Evolutionary conservation across 2,888 invertebrate genomes (phyloP), one percentile per base, ranked within the genome.

Genomic region (Ectemnius cavifrons): DNA sequence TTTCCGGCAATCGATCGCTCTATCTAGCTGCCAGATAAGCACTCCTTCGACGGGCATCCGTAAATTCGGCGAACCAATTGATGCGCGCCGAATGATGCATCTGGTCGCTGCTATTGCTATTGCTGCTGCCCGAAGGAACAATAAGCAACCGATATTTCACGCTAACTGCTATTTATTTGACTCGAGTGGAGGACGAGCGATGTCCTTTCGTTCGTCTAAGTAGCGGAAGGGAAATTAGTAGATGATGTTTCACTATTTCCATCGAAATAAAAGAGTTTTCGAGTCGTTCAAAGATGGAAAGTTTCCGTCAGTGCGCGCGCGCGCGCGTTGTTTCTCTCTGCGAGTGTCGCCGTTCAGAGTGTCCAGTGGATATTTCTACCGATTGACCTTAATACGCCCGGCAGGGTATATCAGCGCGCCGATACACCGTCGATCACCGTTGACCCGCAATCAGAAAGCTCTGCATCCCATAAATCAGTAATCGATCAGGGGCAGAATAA

Each of bases 351-450:
- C n/a, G n/a, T n/a, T n/a, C n/a, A n/a, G n/a, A n/a, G n/a, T 20
- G 2, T 2, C 2, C 37, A 46, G 57, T 28, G 68, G 75, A 67
- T 77, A 82, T 79, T 77, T 79, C 79, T 68, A 70, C 61, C 71
- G 74, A 58, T 63, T 83, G 75, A 83, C 82, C 81, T 83, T 83
- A 81, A 82, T 82, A 75, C 60, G 68, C 57, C 52, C 13, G 73
- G 66, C 63, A 47, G 37, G 37, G 72, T 71, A 72, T 79, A 73
- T 37, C 59, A 37, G 65, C 71, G 67, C 70, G 56, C 66, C 66
- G 66, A 63, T 63, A 52, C 71, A 59, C 58, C 62, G 73, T 71
- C 76, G 57, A 70, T 77, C 73, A 71, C 27, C 57, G 71, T 77
- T 77, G 78, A 77, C 73, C 76, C 28, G 60, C 71, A 64, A 78